phyloP scores from a whole-genome alignment of 2,113 vertebrate species.

The Oncorhynchus clarkii region DNA sequence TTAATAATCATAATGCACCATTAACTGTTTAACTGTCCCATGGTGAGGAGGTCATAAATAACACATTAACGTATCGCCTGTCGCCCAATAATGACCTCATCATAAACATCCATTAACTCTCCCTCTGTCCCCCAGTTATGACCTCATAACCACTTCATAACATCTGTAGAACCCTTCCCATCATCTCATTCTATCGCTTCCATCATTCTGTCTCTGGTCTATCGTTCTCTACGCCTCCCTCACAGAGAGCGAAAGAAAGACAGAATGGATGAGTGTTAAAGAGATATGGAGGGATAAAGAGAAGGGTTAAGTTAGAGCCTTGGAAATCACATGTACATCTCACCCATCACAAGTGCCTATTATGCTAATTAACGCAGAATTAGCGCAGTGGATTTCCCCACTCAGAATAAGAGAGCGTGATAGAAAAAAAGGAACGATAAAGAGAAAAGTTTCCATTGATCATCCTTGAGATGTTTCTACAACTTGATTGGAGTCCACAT shows the following conservation, averaged over 20 bases:
- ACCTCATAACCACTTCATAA: neutral
- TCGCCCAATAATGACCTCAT: conserved; percentile 16
- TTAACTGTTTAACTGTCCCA: neutral
- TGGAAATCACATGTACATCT: neutral
- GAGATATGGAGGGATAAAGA: neutral
- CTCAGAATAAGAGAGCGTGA: neutral
- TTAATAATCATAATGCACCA: neutral
- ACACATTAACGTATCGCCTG: conserved; percentile 4
- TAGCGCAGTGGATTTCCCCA: neutral
- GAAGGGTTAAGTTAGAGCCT: neutral
- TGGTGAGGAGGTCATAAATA: conserved; percentile 5
- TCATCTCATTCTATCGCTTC: neutral
- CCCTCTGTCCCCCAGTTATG: neutral
- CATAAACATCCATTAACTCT: conserved; percentile 25
- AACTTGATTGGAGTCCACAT: no score
- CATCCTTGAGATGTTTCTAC: no score
- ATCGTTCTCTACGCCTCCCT: neutral
- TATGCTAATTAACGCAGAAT: neutral
- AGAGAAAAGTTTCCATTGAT: neutral
- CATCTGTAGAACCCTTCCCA: neutral
- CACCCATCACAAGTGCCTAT: neutral
- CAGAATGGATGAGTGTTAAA: neutral
- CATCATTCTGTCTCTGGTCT: neutral
- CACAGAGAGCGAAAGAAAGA: neutral
- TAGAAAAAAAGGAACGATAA: neutral